Conservation (phyloP, 2,113 vertebrate species). For the Chaetura pelagica region DNA sequence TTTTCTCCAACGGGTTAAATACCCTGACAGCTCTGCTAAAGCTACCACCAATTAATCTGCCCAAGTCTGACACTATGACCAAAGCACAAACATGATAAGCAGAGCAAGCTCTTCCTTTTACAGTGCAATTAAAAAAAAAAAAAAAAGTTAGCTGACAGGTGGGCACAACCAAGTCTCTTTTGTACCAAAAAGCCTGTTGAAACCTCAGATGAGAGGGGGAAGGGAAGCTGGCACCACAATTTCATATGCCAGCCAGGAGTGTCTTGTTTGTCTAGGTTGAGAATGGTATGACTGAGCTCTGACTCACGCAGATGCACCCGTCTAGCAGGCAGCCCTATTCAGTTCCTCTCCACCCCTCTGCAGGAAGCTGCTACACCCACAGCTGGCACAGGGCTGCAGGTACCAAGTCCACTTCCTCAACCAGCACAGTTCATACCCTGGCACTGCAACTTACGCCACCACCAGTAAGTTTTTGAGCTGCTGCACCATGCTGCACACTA, state of each 20-base stretch:
- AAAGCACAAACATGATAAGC: slow-evolving; percentile 62
- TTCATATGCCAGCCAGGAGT: neutral
- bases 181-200: neutral
- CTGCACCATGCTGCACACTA: accelerated
- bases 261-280: slow-evolving; percentile 20
- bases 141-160: slow-evolving; percentile 14
- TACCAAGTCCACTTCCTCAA: neutral
- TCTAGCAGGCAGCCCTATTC: neutral
- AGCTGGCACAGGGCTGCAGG: neutral
- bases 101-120: slow-evolving; percentile 27
- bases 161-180: slow-evolving; percentile 4
- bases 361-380: slow-evolving; percentile 25
- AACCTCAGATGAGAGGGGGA: neutral
- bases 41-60: slow-evolving; percentile 60
- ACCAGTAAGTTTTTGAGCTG: neutral
- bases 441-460: neutral
- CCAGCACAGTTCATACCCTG: neutral
- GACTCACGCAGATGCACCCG: slow-evolving; percentile 32
- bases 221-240: neutral
- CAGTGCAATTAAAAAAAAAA: slow-evolving; percentile 20
- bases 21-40: slow-evolving; percentile 47
- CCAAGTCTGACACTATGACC: slow-evolving; percentile 51
- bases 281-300: neutral
- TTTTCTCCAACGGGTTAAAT: slow-evolving; percentile 62
- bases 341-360: neutral